Evolutionary conservation across 2,888 invertebrate species (phyloP), one percentile per base, ranked within the genome.

Genomic region (Phyto melanocephala): DNA sequence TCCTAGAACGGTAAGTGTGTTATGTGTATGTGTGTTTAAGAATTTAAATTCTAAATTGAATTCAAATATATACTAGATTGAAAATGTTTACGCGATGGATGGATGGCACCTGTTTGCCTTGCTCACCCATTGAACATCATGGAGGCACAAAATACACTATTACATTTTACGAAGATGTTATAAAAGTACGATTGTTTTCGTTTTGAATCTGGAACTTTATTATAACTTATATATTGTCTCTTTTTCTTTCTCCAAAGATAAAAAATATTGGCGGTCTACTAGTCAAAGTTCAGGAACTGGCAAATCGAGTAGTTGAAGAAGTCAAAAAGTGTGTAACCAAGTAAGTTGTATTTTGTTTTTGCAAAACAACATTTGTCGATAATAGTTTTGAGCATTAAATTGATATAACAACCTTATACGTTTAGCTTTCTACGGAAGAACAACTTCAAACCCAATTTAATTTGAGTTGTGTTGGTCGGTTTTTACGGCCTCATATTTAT

Each of bases 41-140:
- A 3, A 17, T 4, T 35, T 24, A 54, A 54, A 35, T 5, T 10
- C 28, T 15, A 5, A n/a, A n/a, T n/a, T n/a, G n/a, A n/a, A n/a
- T n/a, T n/a, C n/a, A n/a, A n/a, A n/a, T n/a, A n/a, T n/a, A n/a
- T n/a, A n/a, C n/a, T 87, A 95, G 95, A 80, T 89, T 96, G 6
- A 95, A 95, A 86, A 90, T 92, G 0, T 96, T 98, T 87, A 93
- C 95, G 0, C 94, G 98, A 8, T 98, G 98, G 98, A 95, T 96
- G 95, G 92, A 94, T 86, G 94, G 94, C 11, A 95, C 95, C 0
- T 98, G 97, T 87, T 88, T 96, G 0, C 93, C 94, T 45, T 95
- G 96, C 80, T 92, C 93, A 1, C 85, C 87, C 0, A 82, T 88
- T 13, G 88, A 89, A 4, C 93, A 93, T 1, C 92, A 93, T 4